Evolutionary conservation across 2,888 invertebrate genomes (phyloP).

Genomic region (Bugula neritina): DNA sequence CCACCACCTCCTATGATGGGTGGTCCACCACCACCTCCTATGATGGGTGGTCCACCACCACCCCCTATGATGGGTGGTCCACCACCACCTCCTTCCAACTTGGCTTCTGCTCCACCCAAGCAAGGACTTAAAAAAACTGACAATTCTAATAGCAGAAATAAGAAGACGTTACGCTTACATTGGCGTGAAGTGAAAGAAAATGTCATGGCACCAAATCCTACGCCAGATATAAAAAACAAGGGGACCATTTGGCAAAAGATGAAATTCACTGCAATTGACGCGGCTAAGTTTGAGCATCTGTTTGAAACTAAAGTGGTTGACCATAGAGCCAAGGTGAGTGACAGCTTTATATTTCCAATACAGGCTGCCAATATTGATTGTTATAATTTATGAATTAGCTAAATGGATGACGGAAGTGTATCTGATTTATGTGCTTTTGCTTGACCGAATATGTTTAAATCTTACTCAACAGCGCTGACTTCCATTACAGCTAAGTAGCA

Average conservation of each 20-base stretch:
- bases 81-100: conserved; percentile 35
- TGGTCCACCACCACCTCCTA: conserved; percentile 34
- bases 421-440: too few species aligned
- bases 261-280: conserved; percentile 69
- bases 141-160: conserved; percentile 57
- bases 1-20: conserved; percentile 28
- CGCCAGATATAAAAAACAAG: conserved; percentile 38
- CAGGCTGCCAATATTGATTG: too few species aligned
- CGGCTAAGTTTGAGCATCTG: conserved; percentile 85
- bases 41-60: conserved; percentile 30
- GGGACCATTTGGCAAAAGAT: conserved; percentile 49
- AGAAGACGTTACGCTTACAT: conserved; percentile 91
- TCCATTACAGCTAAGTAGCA: too few species aligned
- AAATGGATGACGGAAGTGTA: too few species aligned
- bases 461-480: too few species aligned
- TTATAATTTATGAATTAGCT: too few species aligned
- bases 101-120: conserved; percentile 32
- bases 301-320: conserved; percentile 96
- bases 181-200: conserved; percentile 75
- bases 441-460: too few species aligned
- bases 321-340: conserved; percentile 76
- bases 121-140: conserved; percentile 11
- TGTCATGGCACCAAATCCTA: conserved; percentile 32
- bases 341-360: background rate
- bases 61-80: conserved; percentile 28